Conservation (phyloP, 2,888 invertebrate species). For the Sphaerophoria taeniata region DNA sequence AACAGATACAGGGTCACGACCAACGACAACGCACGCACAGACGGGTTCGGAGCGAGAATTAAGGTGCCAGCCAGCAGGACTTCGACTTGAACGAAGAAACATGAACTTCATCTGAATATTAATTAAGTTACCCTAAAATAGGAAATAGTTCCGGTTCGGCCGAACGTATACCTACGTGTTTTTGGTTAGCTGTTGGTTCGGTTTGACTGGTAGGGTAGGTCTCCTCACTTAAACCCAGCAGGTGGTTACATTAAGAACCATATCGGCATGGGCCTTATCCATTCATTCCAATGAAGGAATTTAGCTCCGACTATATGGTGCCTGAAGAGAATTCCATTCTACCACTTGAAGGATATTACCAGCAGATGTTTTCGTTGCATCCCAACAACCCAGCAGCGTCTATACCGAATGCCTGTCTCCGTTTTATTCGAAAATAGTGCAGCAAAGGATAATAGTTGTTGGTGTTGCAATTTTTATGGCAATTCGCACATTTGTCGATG, state of each 20-base stretch:
- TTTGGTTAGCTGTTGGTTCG: slow-evolving; percentile 3
- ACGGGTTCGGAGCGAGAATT: not conserved
- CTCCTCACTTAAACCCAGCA: slow-evolving; percentile 56
- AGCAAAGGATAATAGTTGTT: slow-evolving; percentile 56
- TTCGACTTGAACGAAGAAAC: slow-evolving; percentile 49
- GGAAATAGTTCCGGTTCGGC: slow-evolving; percentile 44
- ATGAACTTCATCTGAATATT: slow-evolving; percentile 70
- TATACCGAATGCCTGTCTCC: too few relatives aligned
- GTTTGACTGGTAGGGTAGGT: not conserved
- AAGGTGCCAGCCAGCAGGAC: slow-evolving; percentile 19
- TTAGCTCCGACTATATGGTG: not conserved
- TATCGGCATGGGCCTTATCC: slow-evolving; percentile 30
- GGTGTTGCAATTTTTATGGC: slow-evolving; percentile 72
- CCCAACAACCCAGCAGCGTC: not conserved
- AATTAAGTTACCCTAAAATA: slow-evolving; percentile 64
- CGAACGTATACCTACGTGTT: not conserved
- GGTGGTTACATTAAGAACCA: slow-evolving; percentile 55
- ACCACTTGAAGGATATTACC: slow-evolving; percentile 67
- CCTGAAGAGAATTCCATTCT: slow-evolving; percentile 46
- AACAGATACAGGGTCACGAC: not conserved
- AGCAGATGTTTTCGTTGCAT: slow-evolving; percentile 67
- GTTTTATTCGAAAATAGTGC: too few relatives aligned
- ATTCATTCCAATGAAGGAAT: slow-evolving; percentile 22
- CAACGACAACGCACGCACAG: too few relatives aligned
- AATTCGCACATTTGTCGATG: slow-evolving; percentile 70